A percentile compares a stretch with the other conserved stretches of the same genome.
Conservation (phyloP, 2,797 vertebrate genomes). For the Monodelphis domestica region DNA sequence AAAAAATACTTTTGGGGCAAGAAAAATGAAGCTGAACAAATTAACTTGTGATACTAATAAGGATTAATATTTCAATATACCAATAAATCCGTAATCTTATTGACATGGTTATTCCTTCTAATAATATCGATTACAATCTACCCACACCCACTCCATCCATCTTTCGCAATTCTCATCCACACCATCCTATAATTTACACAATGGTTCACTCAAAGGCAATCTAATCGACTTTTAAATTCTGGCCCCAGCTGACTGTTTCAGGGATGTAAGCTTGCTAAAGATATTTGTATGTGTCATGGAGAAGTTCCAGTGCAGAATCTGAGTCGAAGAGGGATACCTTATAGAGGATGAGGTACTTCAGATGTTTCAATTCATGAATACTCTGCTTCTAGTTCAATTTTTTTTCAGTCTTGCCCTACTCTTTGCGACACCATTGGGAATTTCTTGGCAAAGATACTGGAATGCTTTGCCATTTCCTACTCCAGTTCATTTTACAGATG, state of each 20-base stretch:
- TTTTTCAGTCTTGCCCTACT: no score
- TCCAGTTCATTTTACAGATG: no score
- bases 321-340: neutral
- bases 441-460: no score
- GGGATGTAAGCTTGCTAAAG: neutral
- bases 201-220: neutral
- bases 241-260: neutral
- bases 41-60: neutral
- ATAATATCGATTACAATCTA: neutral
- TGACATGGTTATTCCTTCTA: neutral
- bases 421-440: no score
- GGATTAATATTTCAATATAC: neutral
- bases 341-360: neutral
- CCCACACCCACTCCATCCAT: neutral
- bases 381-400: no score
- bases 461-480: no score
- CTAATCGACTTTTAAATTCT: neutral
- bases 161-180: neutral
- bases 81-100: neutral
- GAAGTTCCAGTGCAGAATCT: neutral
- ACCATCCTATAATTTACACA: neutral
- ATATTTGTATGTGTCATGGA: neutral
- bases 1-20: neutral
- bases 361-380: neutral
- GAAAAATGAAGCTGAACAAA: neutral